Evolutionary conservation across 2,797 vertebrate species (phyloP).

Genomic region (Allobates femoralis): DNA sequence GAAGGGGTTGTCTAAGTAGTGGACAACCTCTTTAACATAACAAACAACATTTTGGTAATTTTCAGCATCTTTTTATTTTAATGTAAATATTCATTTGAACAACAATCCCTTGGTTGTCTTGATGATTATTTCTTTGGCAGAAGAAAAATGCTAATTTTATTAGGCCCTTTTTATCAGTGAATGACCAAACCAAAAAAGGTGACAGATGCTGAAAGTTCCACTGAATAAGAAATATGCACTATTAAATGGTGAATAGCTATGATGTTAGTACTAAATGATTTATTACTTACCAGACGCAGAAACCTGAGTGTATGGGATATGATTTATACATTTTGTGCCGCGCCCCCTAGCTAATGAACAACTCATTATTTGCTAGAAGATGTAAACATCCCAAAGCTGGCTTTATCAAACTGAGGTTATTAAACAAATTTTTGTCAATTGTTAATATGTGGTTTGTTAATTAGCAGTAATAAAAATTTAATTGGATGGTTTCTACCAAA

Average conservation of each 20-base stretch:
- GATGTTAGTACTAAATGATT: background rate
- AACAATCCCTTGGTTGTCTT: background rate
- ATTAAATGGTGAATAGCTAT: too few relatives aligned
- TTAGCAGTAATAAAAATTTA: slow-evolving; percentile 71
- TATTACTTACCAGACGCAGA: background rate
- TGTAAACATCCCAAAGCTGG: slow-evolving; percentile 71
- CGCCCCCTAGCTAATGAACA: background rate
- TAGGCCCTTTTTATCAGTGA: background rate
- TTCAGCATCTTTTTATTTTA: background rate
- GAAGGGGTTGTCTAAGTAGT: too few relatives aligned
- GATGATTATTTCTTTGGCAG: background rate
- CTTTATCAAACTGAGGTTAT: slow-evolving; percentile 68
- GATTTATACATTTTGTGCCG: background rate
- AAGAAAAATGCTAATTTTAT: background rate
- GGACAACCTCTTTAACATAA: too few relatives aligned
- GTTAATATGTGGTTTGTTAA: slow-evolving; percentile 67
- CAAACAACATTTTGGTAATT: background rate
- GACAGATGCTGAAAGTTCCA: background rate
- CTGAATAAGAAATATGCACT: background rate
- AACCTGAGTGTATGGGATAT: background rate
- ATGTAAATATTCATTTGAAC: background rate
- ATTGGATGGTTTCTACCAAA: slow-evolving; percentile 67
- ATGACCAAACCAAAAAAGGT: too few relatives aligned
- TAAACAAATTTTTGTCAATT: slow-evolving; percentile 68
- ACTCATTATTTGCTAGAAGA: slow-evolving; percentile 1